Evolutionary conservation across 2,113 vertebrate species (phyloP), one percentile per base, ranked within the genome.

Genomic region (Bujurquina vittata): DNA sequence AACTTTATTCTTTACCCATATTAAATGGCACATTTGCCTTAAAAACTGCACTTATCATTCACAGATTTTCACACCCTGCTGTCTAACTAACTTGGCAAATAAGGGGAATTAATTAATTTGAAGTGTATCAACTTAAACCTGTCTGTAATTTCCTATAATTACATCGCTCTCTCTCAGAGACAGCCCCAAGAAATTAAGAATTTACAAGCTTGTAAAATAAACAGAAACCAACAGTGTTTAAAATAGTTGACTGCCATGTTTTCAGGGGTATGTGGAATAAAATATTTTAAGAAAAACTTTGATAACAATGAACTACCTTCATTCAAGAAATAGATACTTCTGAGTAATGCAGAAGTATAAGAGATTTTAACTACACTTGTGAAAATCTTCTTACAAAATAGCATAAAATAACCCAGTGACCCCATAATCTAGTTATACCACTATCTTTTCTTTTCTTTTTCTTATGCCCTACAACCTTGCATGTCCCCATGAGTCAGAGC

Each of bases 201-300:
- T 88, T 87, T 91, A 90, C 78, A 26, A 84, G 89, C 77, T 17
- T 75, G 58, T 89, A 85, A 90, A 92, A 89, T 54, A 62, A 87
- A 82, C 10, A 0, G 26, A 61, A 77, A 40, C 46, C 63, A 75
- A 43, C 0, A 65, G 3, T 57, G 9, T 40, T 60, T 12, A 26
- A 37, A 75, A 31, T 33, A 57, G 63, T 40, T 40, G 40, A 49
- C 0, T 69, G 54, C 40, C n/a, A 22, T 1, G 10, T 43, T 37
- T 60, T 72, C 11, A 46, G 22, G n/a, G 18, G 40, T 9, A 65
- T 40, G 8, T 65, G 15, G 1, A 20, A 26, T 72, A 72, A 69
- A 52, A 69, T 12, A 72, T 26, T 31, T 52, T 40, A 49, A 46
- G 63, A 46, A 67, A 67, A 4, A 10, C n/a, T 43, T 65, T 15